Evolutionary conservation across 2,888 invertebrate genomes (phyloP), one percentile per base, ranked within the genome.

Genomic region (Automeris io): DNA sequence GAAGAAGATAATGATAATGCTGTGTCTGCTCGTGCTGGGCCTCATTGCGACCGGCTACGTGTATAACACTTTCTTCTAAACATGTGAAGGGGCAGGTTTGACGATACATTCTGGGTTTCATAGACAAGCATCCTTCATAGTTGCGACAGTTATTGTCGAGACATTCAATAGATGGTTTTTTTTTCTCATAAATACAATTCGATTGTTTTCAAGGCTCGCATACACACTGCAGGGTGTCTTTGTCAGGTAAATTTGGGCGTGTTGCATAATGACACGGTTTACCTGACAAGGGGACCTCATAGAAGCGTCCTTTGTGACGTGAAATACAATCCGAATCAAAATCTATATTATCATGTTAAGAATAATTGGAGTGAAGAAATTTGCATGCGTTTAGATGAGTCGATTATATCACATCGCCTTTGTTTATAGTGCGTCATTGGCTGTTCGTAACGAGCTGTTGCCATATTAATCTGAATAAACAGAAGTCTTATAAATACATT

Each of bases 1-100:
- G 95, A 95, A 95, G 94, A 95, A 95, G 91, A 95, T 95, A 76
- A 94, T 95, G 92, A 95, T 95, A 81, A 90, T 95, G 90, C 91
- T 95, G 87, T 95, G 95, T 88, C 89, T 95, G 77, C 90, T 92
- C 73, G 90, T 95, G 75, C 90, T 95, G 74, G 91, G 92, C 70
- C 89, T 94, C 70, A 90, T 95, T 70, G 86, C 80, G 62, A 79
- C 85, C 57, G 83, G 73, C 76, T 86, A 85, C 86, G 83, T 86
- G 74, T 86, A 86, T 83, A 82, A 70, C 79, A 85, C 76, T 61
- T 83, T 86, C 82, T 75, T 77, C 81, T 86, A 83, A 82, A 72
- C 70, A 63, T 62, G 68, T 60, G 64, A 61, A 58, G 79, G 82
- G 85, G 71, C 79, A 86, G 86, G 86, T 86, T 82, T 81, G 83